A percentile compares a stretch with the other conserved stretches of the same genome.
phyloP scores from a whole-genome alignment of 2,113 vertebrate species.

The Plecturocebus donacophilus region DNA sequence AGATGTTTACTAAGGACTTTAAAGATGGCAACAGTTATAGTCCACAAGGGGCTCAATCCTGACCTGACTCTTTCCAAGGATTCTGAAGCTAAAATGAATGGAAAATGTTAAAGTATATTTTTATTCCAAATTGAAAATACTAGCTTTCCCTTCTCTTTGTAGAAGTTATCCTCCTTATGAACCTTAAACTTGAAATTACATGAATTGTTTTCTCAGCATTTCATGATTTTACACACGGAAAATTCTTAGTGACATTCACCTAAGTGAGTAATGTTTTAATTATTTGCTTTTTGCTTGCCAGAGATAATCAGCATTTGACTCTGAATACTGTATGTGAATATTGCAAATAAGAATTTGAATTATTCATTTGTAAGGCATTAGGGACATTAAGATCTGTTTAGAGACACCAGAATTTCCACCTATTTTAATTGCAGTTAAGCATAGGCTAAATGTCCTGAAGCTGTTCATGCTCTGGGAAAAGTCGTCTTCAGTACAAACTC shows the following conservation, averaged over 20 bases:
- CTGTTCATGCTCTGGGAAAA: conserved; percentile 19
- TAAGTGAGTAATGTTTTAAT: not conserved
- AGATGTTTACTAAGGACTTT: not conserved
- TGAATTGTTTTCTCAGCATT: not conserved
- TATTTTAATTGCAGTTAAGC: not conserved
- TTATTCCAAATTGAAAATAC: conserved; percentile 25
- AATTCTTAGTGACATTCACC: not conserved
- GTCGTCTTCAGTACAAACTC: not conserved
- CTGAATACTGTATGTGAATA: not conserved
- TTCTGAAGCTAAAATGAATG: not conserved
- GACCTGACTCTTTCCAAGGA: not conserved
- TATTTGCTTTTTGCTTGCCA: conserved; percentile 21
- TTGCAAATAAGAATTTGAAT: not conserved
- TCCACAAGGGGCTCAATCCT: not conserved
- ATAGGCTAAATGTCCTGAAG: not conserved
- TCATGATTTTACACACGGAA: not conserved
- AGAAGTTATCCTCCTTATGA: not conserved
- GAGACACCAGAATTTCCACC: not conserved
- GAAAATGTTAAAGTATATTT: not conserved
- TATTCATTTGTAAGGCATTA: not conserved
- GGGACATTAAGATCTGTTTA: not conserved
- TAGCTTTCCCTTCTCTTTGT: not conserved
- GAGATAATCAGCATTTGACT: not conserved
- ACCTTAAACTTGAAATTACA: not conserved
- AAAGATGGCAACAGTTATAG: not conserved